Percentiles rank a stretch among this genome's conserved stretches.
These are phyloP conservation scores for Datnioides undecimradiatus DNA, from an alignment of 2,113 vertebrate species.

Conservation along the genomic window DNA sequence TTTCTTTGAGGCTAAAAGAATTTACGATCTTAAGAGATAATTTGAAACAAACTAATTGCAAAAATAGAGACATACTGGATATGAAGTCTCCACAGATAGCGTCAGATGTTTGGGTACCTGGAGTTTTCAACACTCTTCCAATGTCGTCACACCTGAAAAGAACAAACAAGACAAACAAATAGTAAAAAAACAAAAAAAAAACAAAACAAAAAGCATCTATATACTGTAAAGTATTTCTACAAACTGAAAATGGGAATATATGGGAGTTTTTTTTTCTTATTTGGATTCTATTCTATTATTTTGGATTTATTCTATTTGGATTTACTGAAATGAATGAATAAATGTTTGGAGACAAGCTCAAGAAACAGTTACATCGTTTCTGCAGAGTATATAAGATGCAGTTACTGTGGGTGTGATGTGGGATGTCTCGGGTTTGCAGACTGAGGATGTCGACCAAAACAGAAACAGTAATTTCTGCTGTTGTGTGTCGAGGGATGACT, in stretches of 20 bases:
- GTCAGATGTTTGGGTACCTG: slow-evolving; percentile 31
- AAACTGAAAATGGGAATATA: neutral
- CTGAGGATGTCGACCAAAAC: slow-evolving; percentile 10
- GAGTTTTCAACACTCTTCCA: slow-evolving; percentile 6
- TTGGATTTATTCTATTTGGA: no score
- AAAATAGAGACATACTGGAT: slow-evolving; percentile 38
- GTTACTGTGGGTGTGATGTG: slow-evolving; percentile 7
- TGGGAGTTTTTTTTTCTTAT: neutral
- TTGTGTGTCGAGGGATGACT: neutral
- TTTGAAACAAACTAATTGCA: neutral
- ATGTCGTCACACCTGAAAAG: slow-evolving; percentile 73
- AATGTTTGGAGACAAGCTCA: neutral
- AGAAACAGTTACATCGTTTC: neutral
- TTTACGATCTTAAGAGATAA: neutral
- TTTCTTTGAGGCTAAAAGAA: neutral
- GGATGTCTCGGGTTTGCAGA: slow-evolving; percentile 33
- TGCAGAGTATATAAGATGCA: slow-evolving; percentile 6
- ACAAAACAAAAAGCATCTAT: neutral
- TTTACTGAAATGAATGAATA: neutral
- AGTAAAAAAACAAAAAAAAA: slow-evolving; percentile 27
- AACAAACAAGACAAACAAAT: slow-evolving; percentile 3
- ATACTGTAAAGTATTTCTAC: neutral
- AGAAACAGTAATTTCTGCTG: neutral
- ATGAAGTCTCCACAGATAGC: slow-evolving; percentile 56
- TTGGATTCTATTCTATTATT: no score